Base-by-base conservation (phyloP, 2,797 vertebrate genomes). In the Babyrousa celebensis region DNA sequence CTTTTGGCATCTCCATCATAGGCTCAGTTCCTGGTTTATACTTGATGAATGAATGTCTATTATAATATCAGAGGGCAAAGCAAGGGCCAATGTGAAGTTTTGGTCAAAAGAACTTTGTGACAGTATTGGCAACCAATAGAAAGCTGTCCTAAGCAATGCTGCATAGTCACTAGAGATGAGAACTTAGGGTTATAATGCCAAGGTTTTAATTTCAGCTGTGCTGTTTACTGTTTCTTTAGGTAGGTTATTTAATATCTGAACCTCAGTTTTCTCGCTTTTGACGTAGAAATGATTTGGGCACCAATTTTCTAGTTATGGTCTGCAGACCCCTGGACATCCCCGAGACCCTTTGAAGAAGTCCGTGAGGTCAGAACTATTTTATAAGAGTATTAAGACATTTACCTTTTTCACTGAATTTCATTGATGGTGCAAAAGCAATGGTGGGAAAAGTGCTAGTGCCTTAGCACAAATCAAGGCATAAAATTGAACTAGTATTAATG, bases 31-130 rank as follows among this genome's bases (percentile, higher is more conserved):
- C 84, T 43, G 48, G 21, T 58, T 95, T 60, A 21, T 85, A 85
- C 32, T 87, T 79, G 84, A 80, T 86, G 71, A 93, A 94, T 92
- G 32, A 84, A 90, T 29, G 6, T 21, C 6, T 71, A 29, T 58
- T 85, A 40, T 60, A 82, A 60, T 36, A 72, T 75, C 84, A 56
- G 48, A 94, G 52, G 78, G 67, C 78, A 96, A 92, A 92, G 80
- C 56, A 90, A 97, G 71, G 93, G 21, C 70, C 21, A 36, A 0
- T 65, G 79, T 68, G 80, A 54, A 71, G 48, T 89, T 16, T 84
- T 32, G 16, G 65, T 60, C 23, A n/a, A 68, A 67, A 68, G 58
- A 74, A 77, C 20, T 40, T 85, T 12, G 43, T 36, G 8, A 43
- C 16, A 78, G 20, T 62, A 4, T 32, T 70, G 67, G 27, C 43